These are phyloP conservation scores for Passer domesticus DNA, from an alignment of 2,113 vertebrate species.

Conservation along the genomic window DNA sequence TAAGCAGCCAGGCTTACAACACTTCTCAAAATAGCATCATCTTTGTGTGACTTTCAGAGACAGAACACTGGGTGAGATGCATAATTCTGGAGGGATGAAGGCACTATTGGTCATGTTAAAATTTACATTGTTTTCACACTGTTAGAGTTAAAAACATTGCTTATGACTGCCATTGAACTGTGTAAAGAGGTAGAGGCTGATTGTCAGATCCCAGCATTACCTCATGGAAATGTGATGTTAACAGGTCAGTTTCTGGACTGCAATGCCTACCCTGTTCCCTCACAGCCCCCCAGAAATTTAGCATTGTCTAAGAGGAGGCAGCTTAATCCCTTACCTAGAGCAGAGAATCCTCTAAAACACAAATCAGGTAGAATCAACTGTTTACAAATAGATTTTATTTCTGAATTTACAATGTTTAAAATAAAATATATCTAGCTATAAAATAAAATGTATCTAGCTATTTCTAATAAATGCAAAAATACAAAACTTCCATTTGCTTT, in stretches of 20 bases:
- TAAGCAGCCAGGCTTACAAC: not conserved
- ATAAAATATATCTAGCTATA: slow-evolving; percentile 67
- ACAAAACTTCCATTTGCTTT: slow-evolving; percentile 50
- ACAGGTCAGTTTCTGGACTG: not conserved
- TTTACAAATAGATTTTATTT: slow-evolving; percentile 62
- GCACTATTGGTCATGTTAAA: not conserved
- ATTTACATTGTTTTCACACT: not conserved
- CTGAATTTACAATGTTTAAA: slow-evolving; percentile 56
- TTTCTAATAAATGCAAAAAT: slow-evolving; percentile 69
- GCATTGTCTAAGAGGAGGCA: not conserved
- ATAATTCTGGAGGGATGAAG: not conserved
- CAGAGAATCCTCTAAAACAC: not conserved
- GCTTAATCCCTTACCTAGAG: not conserved
- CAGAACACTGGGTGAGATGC: not conserved
- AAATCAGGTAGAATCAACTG: not conserved
- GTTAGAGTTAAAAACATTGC: not conserved
- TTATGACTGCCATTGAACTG: not conserved
- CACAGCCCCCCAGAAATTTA: fast-evolving
- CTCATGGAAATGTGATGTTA: not conserved
- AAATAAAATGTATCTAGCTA: slow-evolving; percentile 61
- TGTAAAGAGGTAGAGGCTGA: not conserved
- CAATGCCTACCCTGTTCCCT: not conserved
- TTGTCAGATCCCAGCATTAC: not conserved
- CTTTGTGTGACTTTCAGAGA: not conserved
- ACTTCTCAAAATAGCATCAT: not conserved